Evolutionary conservation across 2,113 vertebrate genomes (phyloP).

Genomic region (Scomber scombrus): DNA sequence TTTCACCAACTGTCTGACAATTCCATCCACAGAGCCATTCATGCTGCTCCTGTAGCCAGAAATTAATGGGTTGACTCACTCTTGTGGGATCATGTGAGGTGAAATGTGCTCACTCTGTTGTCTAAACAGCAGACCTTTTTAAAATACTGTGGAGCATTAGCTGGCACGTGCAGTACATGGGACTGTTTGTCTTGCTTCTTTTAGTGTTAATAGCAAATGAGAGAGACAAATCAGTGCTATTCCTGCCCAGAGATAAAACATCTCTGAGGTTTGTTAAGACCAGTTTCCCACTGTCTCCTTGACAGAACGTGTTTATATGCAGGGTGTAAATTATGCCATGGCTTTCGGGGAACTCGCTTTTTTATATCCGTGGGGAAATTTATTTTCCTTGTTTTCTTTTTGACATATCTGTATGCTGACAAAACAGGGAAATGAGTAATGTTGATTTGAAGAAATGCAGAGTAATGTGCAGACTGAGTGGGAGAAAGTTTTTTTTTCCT

Average conservation of each 20-base stretch:
- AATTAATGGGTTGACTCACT: background rate
- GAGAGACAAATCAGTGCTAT: background rate
- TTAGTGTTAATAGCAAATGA: background rate
- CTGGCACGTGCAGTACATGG: background rate
- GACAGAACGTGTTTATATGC: no score
- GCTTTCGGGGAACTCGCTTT: no score
- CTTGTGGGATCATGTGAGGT: background rate
- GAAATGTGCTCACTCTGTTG: background rate
- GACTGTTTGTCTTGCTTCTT: background rate
- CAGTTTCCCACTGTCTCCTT: background rate
- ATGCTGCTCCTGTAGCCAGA: background rate
- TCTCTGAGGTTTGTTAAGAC: background rate
- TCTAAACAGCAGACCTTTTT: background rate
- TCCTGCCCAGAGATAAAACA: background rate
- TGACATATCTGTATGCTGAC: no score
- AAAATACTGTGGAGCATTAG: background rate
- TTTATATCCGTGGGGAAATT: no score
- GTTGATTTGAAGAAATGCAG: no score
- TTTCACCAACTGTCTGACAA: no score
- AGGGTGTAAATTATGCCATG: no score
- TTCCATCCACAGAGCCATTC: background rate
- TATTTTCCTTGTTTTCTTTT: no score
- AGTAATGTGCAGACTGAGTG: no score
- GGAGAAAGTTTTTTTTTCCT: no score
- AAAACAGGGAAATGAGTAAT: no score